Percentiles rank a stretch among this genome's conserved stretches.
phyloP scores from a whole-genome alignment of 2,113 vertebrate genomes.

The Strix aluco region DNA sequence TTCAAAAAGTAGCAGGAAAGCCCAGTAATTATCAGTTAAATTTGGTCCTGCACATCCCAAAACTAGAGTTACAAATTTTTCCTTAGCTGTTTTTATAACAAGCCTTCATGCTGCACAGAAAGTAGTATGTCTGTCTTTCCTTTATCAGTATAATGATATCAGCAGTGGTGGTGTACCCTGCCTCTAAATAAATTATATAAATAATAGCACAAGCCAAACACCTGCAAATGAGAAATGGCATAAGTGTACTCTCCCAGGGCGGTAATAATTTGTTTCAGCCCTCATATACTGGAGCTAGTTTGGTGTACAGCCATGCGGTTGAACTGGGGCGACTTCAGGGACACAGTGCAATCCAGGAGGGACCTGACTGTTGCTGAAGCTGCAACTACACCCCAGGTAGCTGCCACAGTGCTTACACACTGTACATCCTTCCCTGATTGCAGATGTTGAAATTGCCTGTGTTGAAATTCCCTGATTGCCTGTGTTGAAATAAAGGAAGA shows the following conservation, averaged over 20 bases:
- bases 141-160: too few species aligned
- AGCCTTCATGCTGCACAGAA: fast-evolving
- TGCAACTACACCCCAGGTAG: background rate
- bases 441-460: too few species aligned
- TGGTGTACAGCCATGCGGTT: fast-evolving
- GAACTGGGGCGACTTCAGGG: too few species aligned
- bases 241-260: fast-evolving
- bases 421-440: fast-evolving
- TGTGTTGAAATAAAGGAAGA: background rate
- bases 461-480: background rate
- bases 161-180: fast-evolving
- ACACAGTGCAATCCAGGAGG: too few species aligned
- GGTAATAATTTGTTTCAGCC: background rate
- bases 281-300: fast-evolving
- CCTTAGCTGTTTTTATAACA: background rate
- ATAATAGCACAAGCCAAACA: background rate
- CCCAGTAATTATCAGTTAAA: fast-evolving
- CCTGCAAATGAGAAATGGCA: too few species aligned
- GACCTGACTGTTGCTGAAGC: background rate
- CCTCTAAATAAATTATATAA: fast-evolving
- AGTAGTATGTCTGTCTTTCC: background rate
- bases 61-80: fast-evolving
- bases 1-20: background rate
- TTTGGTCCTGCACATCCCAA: too few species aligned
- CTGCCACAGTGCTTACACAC: fast-evolving